A percentile compares a stretch with the other conserved stretches of the same genome.
Conservation (phyloP, 30 jellyfish, hydroid and myxozoan species). For the Turritopsis rubra region DNA sequence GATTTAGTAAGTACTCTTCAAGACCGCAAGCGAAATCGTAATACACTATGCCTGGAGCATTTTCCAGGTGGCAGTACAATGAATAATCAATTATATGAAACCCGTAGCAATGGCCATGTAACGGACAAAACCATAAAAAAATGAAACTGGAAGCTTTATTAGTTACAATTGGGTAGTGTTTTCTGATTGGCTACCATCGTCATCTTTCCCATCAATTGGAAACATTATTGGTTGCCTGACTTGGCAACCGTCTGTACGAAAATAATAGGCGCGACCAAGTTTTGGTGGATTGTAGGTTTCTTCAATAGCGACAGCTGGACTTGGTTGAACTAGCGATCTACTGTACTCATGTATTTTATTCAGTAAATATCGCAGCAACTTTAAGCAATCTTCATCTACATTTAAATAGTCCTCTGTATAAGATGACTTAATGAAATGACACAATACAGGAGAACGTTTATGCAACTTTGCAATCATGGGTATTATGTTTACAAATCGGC, state of each 20-base stretch:
- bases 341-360: background rate
- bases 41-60: background rate
- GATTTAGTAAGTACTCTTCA: background rate
- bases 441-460: background rate
- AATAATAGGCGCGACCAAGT: conserved; percentile 8
- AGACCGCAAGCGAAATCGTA: too few species aligned
- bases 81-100: background rate
- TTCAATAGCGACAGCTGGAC: background rate
- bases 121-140: background rate
- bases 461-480: background rate
- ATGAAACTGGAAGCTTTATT: background rate
- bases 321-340: background rate
- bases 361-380: background rate
- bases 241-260: background rate
- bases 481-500: background rate
- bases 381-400: background rate
- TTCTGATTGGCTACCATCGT: background rate
- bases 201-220: background rate
- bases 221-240: background rate
- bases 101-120: background rate
- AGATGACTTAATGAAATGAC: background rate
- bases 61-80: background rate
- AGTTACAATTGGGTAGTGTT: background rate
- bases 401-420: background rate
- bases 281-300: background rate